phyloP scores from a whole-genome alignment of 2,797 vertebrate species.

The Chiloscyllium punctatum region DNA sequence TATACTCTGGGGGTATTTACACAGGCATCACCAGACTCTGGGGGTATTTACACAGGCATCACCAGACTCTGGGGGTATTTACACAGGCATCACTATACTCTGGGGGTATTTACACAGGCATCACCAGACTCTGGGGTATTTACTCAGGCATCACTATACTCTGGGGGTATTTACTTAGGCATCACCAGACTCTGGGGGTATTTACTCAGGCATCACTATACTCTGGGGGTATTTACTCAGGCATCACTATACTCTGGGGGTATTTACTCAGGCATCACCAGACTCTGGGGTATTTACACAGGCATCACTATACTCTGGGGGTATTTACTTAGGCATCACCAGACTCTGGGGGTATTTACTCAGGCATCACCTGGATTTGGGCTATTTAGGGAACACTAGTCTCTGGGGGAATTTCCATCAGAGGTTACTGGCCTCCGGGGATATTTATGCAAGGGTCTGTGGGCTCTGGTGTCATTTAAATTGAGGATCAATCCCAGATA shows the following conservation, averaged over 20 bases:
- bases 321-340: no score
- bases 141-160: neutral
- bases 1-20: no score
- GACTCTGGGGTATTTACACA: no score
- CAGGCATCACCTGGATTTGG: neutral
- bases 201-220: neutral
- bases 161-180: neutral
- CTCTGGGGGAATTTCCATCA: no score
- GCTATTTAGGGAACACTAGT: neutral
- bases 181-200: neutral
- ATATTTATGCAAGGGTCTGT: no score
- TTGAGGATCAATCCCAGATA: neutral
- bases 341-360: no score
- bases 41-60: neutral
- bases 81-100: no score
- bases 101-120: neutral
- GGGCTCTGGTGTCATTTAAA: neutral
- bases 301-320: no score
- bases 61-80: neutral
- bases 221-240: neutral
- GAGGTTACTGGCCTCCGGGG: no score
- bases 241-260: neutral
- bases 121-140: neutral
- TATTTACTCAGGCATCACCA: no score
- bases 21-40: neutral